Percentiles rank a stretch among this genome's conserved stretches.
Conservation (phyloP, 2,797 vertebrate genomes). For the Mionectes olivaceus region DNA sequence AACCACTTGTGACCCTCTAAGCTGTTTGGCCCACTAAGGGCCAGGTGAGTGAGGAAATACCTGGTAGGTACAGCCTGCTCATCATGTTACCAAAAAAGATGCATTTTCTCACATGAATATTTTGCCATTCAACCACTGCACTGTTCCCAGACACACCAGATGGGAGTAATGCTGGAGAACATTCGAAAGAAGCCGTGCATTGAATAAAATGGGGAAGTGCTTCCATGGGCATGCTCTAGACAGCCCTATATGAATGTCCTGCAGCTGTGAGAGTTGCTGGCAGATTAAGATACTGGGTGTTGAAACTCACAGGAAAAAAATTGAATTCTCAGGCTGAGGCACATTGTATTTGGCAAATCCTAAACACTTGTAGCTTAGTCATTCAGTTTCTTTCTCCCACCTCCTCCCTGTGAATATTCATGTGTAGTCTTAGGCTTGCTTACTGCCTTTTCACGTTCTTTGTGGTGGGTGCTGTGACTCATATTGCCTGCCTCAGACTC, state of each 20-base stretch:
- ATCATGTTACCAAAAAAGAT: not conserved
- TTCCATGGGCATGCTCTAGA: not conserved
- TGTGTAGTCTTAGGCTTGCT: slow-evolving; percentile 52
- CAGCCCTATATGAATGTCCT: not conserved
- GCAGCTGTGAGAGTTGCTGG: slow-evolving; percentile 13
- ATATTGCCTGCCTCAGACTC: slow-evolving; percentile 27
- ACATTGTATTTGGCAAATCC: slow-evolving; percentile 3
- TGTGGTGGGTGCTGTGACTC: slow-evolving; percentile 60
- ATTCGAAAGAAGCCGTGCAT: not conserved
- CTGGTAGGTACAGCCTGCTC: not conserved
- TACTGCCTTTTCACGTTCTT: slow-evolving; percentile 50
- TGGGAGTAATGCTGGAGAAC: not conserved
- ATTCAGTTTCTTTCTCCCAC: slow-evolving; percentile 49
- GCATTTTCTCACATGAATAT: not conserved
- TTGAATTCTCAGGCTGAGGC: not conserved
- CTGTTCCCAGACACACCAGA: slow-evolving; percentile 16
- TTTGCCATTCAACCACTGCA: not conserved
- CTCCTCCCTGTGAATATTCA: slow-evolving; percentile 66
- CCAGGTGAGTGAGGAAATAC: not conserved
- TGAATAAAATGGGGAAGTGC: not conserved
- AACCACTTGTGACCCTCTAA: not conserved
- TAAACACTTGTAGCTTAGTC: slow-evolving; percentile 45
- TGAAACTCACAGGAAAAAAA: slow-evolving; percentile 11
- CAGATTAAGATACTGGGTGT: not conserved
- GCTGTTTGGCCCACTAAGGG: not conserved